Conservation (phyloP, 2,797 vertebrate genomes). For the Rhincodon typus region DNA sequence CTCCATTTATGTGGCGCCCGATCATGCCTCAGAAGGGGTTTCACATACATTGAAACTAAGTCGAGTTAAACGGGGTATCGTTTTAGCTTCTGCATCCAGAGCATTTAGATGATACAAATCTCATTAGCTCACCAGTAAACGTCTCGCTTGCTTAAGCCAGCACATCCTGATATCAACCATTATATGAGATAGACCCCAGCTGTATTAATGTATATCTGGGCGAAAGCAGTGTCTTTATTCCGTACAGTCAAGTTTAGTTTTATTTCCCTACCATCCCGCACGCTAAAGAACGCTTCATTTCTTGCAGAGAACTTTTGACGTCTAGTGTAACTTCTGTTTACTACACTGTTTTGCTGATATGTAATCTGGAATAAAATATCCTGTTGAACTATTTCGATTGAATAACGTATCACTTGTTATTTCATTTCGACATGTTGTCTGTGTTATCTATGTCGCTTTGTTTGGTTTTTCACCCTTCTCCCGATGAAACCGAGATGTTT, state of each 20-base stretch:
- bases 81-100: not conserved
- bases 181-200: constrained; percentile 29
- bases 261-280: not conserved
- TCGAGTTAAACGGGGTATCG: not conserved
- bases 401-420: not conserved
- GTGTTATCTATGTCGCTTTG: not conserved
- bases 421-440: not conserved
- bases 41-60: not conserved
- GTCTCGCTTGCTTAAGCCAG: constrained; percentile 5
- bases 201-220: constrained; percentile 31
- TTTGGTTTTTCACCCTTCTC: not conserved
- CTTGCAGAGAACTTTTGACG: not conserved
- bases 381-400: not conserved
- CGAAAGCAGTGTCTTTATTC: constrained; percentile 4
- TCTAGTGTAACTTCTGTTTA: not conserved
- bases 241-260: not conserved
- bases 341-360: not conserved
- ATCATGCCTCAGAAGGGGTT: not conserved
- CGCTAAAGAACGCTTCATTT: not conserved
- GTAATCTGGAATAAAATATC: constrained; percentile 9
- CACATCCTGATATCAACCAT: constrained; percentile 25
- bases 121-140: constrained; percentile 30
- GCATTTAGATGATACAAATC: constrained; percentile 7
- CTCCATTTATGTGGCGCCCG: not conserved
- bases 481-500: not conserved